Evolutionary conservation across 2,888 invertebrate species (phyloP), one percentile per base, ranked within the genome.

Genomic region (Dynastes tityus): DNA sequence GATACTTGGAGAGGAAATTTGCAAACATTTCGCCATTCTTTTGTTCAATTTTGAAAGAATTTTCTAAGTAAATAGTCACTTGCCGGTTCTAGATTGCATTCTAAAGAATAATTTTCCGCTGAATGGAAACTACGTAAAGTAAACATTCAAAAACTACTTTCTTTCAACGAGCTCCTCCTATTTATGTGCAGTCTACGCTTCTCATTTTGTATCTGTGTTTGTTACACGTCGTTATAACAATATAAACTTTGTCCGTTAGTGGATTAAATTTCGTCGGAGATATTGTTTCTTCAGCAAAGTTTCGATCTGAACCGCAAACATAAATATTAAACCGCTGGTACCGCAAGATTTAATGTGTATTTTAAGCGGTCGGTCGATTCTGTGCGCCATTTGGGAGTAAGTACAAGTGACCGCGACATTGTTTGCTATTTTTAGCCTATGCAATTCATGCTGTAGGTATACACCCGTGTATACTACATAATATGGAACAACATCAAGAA

Each of bases 391-490:
- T 67, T 49, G 16, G 22, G 45, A 16, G 22, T 45, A 32, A 16
- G 22, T 45, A 32, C 16, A 67, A 45, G 67, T 67, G 67, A 67
- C 49, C 67, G 67, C 67, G 67, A 67, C 67, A 67, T 67, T 67
- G 67, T 67, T 45, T 67, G 67, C 45, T 45, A 67, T 49, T 49
- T 49, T 67, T 67, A 49, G 67, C 45, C 22, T 27, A 22, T 9
- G 11, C 13, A 67, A 45, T 67, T 67, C 67, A 49, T 22, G 27
- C 3, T 67, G 9, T 67, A 67, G 32, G 4, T n/a, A 45, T 22
- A 22, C 22, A 22, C 22, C 22, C 22, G 22, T 22, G 22, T 22
- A 22, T 22, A 22, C 22, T 22, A 22, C 22, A 22, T 22, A 22
- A 22, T 22, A 22, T 22, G 22, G 22, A 22, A 22, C 22, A 22